A percentile compares a stretch with the other conserved stretches of the same genome.
Evolutionary conservation across 2,888 invertebrate species (phyloP).

Genomic region (Sarcophaga caerulescens): DNA sequence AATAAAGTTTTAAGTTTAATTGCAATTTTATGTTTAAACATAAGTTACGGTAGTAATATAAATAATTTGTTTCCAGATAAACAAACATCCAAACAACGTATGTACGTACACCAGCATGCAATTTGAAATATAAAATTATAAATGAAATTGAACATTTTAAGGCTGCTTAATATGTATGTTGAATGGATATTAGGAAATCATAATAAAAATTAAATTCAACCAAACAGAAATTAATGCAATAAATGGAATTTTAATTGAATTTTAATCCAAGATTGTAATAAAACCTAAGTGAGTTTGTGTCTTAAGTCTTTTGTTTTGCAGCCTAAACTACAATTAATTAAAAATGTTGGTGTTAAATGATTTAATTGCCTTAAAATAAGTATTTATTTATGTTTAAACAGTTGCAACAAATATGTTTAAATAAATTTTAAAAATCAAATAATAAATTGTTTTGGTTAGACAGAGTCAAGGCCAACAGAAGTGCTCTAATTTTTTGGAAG

Average conservation of each 20-base stretch:
- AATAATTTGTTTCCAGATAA: conserved; percentile 46
- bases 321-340: too few species aligned
- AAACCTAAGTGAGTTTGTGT: neutral
- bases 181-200: neutral
- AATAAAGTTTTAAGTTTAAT: conserved; percentile 61
- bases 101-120: neutral
- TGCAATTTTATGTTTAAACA: conserved; percentile 56
- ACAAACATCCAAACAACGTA: conserved; percentile 9
- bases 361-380: too few species aligned
- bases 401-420: too few species aligned
- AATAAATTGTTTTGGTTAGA: too few species aligned
- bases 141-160: conserved; percentile 25
- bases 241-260: conserved; percentile 1
- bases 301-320: conserved; percentile 22
- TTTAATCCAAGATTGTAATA: neutral
- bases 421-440: too few species aligned
- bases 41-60: conserved; percentile 44
- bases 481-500: too few species aligned
- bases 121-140: conserved; percentile 36
- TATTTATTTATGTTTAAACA: too few species aligned
- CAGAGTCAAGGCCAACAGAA: too few species aligned
- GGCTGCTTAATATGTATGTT: neutral
- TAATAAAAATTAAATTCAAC: neutral
- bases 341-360: too few species aligned
- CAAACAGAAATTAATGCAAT: neutral